Evolutionary conservation across 2,113 vertebrate genomes (phyloP).

Genomic region (Pica pica): DNA sequence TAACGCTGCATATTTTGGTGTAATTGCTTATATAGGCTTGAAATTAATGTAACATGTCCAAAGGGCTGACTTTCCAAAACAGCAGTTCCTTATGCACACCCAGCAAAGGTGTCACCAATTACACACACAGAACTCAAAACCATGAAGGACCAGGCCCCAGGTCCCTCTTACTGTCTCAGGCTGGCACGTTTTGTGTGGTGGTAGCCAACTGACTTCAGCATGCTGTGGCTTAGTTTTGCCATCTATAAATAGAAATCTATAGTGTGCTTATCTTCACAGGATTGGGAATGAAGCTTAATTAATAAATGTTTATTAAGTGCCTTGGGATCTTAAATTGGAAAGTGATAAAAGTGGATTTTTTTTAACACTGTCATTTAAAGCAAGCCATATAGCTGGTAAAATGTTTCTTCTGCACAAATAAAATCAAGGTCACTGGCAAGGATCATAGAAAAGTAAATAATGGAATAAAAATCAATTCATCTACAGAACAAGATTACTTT

Average conservation of each 20-base stretch:
- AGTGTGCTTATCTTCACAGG: neutral
- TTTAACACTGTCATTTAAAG: neutral
- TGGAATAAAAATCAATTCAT: constrained; percentile 22
- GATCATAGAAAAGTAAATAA: constrained; percentile 32
- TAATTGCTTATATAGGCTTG: neutral
- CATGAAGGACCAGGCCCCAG: neutral
- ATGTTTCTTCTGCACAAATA: neutral
- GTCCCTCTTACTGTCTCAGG: neutral
- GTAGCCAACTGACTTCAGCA: neutral
- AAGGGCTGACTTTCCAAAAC: neutral
- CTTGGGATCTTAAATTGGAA: neutral
- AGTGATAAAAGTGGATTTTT: neutral
- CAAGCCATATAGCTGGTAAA: neutral
- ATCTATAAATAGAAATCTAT: neutral
- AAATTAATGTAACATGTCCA: neutral
- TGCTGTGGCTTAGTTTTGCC: neutral
- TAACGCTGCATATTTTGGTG: neutral
- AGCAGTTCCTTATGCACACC: neutral
- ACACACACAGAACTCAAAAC: neutral
- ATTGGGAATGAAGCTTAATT: neutral
- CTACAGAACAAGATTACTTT: constrained; percentile 13
- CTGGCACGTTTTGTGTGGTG: accelerated
- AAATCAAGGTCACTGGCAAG: neutral
- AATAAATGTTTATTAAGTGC: neutral
- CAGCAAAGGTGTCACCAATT: neutral